These are phyloP conservation scores for Gavialis gangeticus DNA, from an alignment of 2,113 vertebrate genomes.

Conservation along the genomic window DNA sequence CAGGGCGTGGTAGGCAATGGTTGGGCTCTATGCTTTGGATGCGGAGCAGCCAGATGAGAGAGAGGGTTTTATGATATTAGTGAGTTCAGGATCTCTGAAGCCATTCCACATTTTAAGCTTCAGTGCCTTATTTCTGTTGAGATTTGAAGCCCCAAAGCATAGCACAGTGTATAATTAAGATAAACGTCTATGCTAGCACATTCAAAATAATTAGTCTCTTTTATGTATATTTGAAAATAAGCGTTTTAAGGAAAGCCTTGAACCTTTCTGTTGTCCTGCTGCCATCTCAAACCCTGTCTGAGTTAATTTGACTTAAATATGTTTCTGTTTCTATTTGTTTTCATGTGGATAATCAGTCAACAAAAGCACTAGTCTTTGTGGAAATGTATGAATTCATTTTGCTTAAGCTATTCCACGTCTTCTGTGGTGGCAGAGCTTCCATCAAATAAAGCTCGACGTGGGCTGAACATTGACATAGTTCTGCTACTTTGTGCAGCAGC, in stretches of 20 bases:
- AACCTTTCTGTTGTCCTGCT: not conserved
- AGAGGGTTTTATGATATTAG: not conserved
- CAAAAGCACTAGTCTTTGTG: not conserved
- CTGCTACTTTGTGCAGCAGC: conserved; percentile 5
- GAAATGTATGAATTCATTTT: not conserved
- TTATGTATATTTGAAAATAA: not conserved
- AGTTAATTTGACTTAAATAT: not conserved
- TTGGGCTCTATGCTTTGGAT: not conserved
- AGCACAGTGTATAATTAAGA: not conserved
- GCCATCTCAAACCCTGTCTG: not conserved
- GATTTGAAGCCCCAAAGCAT: not conserved
- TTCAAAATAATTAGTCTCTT: not conserved
- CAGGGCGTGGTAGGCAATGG: not conserved
- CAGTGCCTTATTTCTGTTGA: not conserved
- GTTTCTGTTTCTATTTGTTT: not conserved
- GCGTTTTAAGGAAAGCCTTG: not conserved
- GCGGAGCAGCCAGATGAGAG: not conserved
- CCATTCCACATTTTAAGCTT: not conserved
- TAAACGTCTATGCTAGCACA: not conserved
- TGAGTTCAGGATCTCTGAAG: not conserved
- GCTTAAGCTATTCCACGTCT: not conserved
- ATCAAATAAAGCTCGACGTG: conserved; percentile 2
- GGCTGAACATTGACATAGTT: conserved; percentile 7
- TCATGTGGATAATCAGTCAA: not conserved
- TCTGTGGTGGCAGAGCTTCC: conserved; percentile 8